phyloP scores from a whole-genome alignment of 92 coral and sea anemone species.

The Parazoanthus swiftii region DNA sequence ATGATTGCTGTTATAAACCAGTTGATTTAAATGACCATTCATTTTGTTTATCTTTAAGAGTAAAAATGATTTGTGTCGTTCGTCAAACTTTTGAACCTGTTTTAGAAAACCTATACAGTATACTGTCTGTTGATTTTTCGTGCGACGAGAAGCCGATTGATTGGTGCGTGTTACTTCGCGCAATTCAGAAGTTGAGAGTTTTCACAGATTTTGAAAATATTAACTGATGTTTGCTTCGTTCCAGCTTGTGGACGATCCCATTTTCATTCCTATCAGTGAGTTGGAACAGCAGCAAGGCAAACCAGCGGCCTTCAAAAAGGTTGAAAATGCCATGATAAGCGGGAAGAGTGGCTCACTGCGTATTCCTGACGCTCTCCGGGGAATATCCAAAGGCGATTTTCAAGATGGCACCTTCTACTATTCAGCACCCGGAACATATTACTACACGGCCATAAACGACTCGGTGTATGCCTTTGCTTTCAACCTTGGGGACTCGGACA shows the following conservation, averaged over 20 bases:
- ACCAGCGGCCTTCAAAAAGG: slow-evolving; percentile 69
- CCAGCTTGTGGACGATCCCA: slow-evolving; percentile 98
- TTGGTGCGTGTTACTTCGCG: not conserved
- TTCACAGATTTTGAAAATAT: not conserved
- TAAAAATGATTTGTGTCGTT: no score
- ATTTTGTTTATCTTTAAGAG: no score
- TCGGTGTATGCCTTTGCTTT: slow-evolving; percentile 96
- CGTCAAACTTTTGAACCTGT: no score
- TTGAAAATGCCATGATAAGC: slow-evolving; percentile 79
- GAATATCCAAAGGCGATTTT: slow-evolving; percentile 95
- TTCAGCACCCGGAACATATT: slow-evolving; percentile 86
- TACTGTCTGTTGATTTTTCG: not conserved
- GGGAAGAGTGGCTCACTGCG: slow-evolving; percentile 84
- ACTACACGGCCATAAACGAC: slow-evolving; percentile 88
- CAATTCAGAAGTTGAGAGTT: not conserved
- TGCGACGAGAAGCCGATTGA: not conserved
- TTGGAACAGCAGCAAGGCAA: slow-evolving; percentile 84
- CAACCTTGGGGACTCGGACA: slow-evolving; percentile 94
- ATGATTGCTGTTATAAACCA: no score
- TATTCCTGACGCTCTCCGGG: slow-evolving; percentile 90
- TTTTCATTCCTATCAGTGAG: slow-evolving; percentile 89
- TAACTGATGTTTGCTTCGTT: not conserved
- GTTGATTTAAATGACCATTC: not conserved
- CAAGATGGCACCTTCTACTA: slow-evolving; percentile 91
- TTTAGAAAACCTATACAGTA: not conserved